These are phyloP conservation scores for Mastacembelus armatus DNA, from an alignment of 2,797 vertebrate species.

Conservation along the genomic window DNA sequence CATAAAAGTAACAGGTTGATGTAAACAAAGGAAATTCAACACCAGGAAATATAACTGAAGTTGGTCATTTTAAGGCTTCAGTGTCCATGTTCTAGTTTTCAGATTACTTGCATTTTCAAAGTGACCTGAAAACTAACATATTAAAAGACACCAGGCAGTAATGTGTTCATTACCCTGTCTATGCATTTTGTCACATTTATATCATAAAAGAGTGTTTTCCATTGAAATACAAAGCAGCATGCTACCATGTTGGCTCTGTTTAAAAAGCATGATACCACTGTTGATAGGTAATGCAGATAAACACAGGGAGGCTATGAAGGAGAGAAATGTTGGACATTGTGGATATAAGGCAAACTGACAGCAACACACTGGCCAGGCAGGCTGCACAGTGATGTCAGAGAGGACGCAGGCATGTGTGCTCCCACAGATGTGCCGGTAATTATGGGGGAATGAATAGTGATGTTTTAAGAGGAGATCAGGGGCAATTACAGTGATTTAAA, in stretches of 20 bases:
- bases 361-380: conserved; percentile 29
- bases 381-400: conserved; percentile 64
- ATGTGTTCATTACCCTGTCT: conserved; percentile 36
- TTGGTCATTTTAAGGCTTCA: too few relatives aligned
- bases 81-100: background rate
- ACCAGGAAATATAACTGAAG: background rate
- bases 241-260: conserved; percentile 29
- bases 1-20: conserved; percentile 3
- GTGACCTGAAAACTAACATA: conserved; percentile 21
- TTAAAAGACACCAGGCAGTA: conserved; percentile 5
- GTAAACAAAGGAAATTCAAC: conserved; percentile 3
- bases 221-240: conserved; percentile 53
- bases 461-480: conserved; percentile 80
- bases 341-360: conserved; percentile 1
- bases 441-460: conserved; percentile 75
- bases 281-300: conserved; percentile 26
- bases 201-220: conserved; percentile 54
- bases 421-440: conserved; percentile 82
- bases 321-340: conserved; percentile 27
- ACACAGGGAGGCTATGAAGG: conserved; percentile 8
- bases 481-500: conserved; percentile 82
- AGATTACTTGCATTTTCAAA: conserved; percentile 41
- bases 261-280: conserved; percentile 33
- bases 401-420: conserved; percentile 64
- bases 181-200: conserved; percentile 42